phyloP scores from a whole-genome alignment of 2,888 invertebrate species.

The Cryptus armator region DNA sequence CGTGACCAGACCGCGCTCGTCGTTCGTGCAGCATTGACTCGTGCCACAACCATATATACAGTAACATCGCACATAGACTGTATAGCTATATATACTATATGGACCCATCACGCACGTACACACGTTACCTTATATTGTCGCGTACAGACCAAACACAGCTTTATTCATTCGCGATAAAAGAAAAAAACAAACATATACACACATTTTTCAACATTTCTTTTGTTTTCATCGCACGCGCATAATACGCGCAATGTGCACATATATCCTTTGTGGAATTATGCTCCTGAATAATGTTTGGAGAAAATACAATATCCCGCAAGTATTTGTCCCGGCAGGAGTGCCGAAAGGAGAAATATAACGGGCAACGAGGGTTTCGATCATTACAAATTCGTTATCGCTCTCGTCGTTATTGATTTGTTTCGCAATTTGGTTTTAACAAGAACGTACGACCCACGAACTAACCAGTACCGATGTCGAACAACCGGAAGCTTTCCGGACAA shows the following conservation, averaged over 20 bases:
- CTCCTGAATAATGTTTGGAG: background rate
- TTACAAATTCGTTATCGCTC: background rate
- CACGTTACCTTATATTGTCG: background rate
- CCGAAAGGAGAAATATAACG: background rate
- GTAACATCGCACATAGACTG: background rate
- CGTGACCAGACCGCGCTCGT: slow-evolving; percentile 29
- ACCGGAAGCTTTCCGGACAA: slow-evolving; percentile 38
- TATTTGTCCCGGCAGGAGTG: background rate
- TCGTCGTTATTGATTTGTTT: background rate
- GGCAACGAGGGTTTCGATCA: background rate
- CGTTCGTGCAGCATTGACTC: slow-evolving; percentile 27
- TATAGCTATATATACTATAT: background rate
- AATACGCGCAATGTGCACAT: background rate
- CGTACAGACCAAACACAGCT: background rate
- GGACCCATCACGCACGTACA: slow-evolving; percentile 15
- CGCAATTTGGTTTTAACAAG: background rate
- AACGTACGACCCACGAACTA: background rate
- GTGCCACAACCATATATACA: slow-evolving; percentile 1
- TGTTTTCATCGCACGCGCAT: background rate
- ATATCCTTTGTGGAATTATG: slow-evolving; percentile 1
- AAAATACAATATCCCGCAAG: background rate
- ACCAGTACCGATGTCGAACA: background rate
- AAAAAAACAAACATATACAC: background rate
- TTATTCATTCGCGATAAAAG: background rate
- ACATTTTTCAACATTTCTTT: background rate